A percentile compares a stretch with the other conserved stretches of the same genome.
Evolutionary conservation across 2,888 invertebrate species (phyloP).

Genomic region (Drosophila koepferae): DNA sequence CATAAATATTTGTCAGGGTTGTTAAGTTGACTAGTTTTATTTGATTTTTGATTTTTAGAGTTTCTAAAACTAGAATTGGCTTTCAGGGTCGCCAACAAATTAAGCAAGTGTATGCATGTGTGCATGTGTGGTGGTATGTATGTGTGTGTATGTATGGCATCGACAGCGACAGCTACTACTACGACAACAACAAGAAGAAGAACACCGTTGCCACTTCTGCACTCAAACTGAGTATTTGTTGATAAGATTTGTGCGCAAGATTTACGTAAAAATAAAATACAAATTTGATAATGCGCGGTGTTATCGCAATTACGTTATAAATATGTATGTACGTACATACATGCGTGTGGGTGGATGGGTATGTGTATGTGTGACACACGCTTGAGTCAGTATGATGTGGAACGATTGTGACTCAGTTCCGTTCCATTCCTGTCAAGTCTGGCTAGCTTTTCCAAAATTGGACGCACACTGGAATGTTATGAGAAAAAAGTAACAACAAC

Average conservation of each 20-base stretch:
- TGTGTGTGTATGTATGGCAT: constrained; percentile 11
- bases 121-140: background rate
- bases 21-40: constrained; percentile 36
- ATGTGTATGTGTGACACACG: constrained; percentile 25
- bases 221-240: constrained; percentile 20
- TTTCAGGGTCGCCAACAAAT: constrained; percentile 61
- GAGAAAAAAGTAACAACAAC: background rate
- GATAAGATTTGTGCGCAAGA: constrained; percentile 72
- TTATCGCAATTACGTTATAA: constrained; percentile 46
- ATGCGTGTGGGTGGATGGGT: constrained; percentile 2
- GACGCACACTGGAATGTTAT: constrained; percentile 39
- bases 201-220: background rate
- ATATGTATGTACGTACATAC: constrained; percentile 8
- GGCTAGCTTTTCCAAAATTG: constrained; percentile 26
- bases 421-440: constrained; percentile 34
- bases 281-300: constrained; percentile 50
- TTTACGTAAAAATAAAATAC: constrained; percentile 62
- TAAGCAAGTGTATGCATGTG: constrained; percentile 11
- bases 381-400: constrained; percentile 41
- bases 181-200: background rate
- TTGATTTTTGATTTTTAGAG: constrained; percentile 23
- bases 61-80: constrained; percentile 65
- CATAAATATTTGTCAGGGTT: constrained; percentile 45
- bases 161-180: constrained; percentile 1
- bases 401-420: constrained; percentile 46